Evolutionary conservation across 2,113 vertebrate genomes (phyloP), one percentile per base, ranked within the genome.

Genomic region (Sapayoa aenigma): DNA sequence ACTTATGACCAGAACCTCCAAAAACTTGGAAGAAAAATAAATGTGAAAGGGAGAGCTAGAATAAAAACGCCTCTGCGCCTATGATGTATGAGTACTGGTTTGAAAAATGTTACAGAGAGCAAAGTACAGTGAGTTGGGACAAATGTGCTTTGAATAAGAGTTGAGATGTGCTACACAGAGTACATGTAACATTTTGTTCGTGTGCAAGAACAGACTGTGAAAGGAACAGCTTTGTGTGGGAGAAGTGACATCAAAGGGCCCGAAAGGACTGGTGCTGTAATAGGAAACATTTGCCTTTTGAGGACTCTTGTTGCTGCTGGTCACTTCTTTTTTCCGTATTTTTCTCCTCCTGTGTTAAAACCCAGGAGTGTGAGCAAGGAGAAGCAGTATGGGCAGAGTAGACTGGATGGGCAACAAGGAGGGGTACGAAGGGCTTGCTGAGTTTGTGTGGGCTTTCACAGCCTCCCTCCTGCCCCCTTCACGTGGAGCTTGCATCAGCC

Each of bases 81-180:
- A 17, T 60, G 80, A 63, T 81, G 33, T 25, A 50, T 58, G 76
- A 92, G 53, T 33, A 25, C 30, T 35, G 60, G 41, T 84, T 78
- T 83, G 90, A 90, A 88, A 90, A 94, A 85, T 33, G 42, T 21
- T 66, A 27, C 19, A 27, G n/a, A 68, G 65, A 77, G 47, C 53
- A 77, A 67, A 84, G 80, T 35, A 15, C 56, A 75, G 44, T 6
- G 72, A 83, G 33, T 15, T 75, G 67, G 63, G 79, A 78, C 82
- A 67, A 91, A 95, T 47, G 67, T 95, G 81, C 92, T 89, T 93
- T 95, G 77, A 91, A 83, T 83, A 91, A 91, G 87, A 68, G 59
- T 2, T 50, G 59, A 25, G 79, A 58, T 85, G 84, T 88, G 72
- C 82, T 37, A 4, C 14, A 8, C 42, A 37, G 13, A 37, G 78